Conservation (phyloP, 2,888 invertebrate species). For the Empis stercorea region DNA sequence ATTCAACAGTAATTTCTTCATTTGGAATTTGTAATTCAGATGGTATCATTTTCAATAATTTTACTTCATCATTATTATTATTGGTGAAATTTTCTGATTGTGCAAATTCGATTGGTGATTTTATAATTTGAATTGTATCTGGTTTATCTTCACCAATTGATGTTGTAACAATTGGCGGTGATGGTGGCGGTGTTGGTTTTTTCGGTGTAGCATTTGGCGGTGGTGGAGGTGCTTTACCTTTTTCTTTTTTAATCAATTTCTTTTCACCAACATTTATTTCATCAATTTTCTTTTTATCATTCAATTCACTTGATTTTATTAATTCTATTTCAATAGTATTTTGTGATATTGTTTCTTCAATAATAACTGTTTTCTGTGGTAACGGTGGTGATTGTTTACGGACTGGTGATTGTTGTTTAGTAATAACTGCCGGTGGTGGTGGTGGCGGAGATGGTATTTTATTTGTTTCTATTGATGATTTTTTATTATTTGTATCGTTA, state of each 20-base stretch:
- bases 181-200: background rate
- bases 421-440: constrained; percentile 9
- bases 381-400: constrained; percentile 8
- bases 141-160: background rate
- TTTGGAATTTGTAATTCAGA: constrained; percentile 1
- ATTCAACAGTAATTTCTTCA: constrained; percentile 15
- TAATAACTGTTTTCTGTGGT: constrained; percentile 7
- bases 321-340: constrained; percentile 1
- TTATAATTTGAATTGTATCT: constrained; percentile 12
- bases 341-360: constrained; percentile 9
- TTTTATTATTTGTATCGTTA: constrained; percentile 13
- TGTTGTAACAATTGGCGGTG: background rate
- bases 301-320: constrained; percentile 6
- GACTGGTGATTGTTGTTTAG: constrained; percentile 7
- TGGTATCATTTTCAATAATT: background rate
- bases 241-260: constrained; percentile 56
- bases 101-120: constrained; percentile 19
- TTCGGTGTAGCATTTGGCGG: constrained; percentile 30
- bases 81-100: constrained; percentile 3
- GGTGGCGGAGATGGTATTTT: constrained; percentile 6
- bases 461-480: constrained; percentile 11
- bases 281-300: constrained; percentile 17
- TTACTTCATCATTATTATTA: constrained; percentile 2
- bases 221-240: constrained; percentile 70
- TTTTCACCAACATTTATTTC: constrained; percentile 25